phyloP scores from a whole-genome alignment of 2,113 vertebrate genomes.

The Scatophagus argus region DNA sequence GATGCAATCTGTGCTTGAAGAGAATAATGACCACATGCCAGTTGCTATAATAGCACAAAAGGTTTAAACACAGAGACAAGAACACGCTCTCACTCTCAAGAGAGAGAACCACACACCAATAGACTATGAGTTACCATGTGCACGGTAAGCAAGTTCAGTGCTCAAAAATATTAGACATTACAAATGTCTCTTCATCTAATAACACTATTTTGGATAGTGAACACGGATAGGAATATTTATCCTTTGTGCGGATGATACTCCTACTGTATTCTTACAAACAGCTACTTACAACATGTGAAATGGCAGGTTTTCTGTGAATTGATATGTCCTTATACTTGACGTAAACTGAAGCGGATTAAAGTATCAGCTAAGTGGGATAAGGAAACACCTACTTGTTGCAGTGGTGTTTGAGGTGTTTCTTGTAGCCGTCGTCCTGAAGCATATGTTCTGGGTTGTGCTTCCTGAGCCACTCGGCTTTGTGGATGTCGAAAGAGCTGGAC shows the following conservation, averaged over 20 bases:
- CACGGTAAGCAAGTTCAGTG: not conserved
- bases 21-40: conserved; percentile 63
- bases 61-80: conserved; percentile 39
- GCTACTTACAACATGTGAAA: not conserved
- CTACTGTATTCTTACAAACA: not conserved
- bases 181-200: not conserved
- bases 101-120: conserved; percentile 8
- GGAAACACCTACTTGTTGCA: conserved; percentile 95
- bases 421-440: conserved; percentile 97
- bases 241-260: not conserved
- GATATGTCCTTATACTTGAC: not conserved
- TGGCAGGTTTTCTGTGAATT: no score
- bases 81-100: conserved; percentile 4
- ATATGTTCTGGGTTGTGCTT: conserved; percentile 99
- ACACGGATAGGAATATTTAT: not conserved
- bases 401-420: conserved; percentile 98
- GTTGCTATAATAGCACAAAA: conserved; percentile 34
- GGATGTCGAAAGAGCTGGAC: conserved; percentile 96
- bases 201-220: not conserved
- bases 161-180: not conserved
- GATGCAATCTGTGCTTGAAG: conserved; percentile 42
- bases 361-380: not conserved
- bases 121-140: conserved; percentile 11
- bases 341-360: not conserved
- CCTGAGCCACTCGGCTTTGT: conserved; percentile 98